Conservation (phyloP, 2,888 invertebrate species). For the Xanthia togata region DNA sequence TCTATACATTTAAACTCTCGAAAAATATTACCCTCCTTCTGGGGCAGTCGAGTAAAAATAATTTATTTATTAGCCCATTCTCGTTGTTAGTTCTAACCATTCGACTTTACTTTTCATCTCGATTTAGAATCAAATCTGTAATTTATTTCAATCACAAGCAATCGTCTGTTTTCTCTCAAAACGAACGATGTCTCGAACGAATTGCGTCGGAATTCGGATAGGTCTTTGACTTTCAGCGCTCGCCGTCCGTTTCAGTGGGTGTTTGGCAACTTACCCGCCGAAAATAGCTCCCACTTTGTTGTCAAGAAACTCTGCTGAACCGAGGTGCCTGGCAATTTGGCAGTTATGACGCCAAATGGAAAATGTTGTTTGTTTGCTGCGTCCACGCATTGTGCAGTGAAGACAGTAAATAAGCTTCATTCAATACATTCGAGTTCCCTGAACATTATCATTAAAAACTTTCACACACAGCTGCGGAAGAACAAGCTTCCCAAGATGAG, state of each 20-base stretch:
- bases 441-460: not conserved
- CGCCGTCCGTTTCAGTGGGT: constrained; percentile 42
- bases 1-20: no score
- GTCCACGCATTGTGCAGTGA: not conserved
- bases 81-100: constrained; percentile 1
- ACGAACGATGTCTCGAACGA: constrained; percentile 21
- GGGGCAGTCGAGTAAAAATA: no score
- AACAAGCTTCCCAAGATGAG: not conserved
- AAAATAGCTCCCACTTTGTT: constrained; percentile 66
- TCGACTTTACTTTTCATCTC: not conserved
- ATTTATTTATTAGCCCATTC: not conserved
- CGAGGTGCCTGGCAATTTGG: constrained; percentile 42
- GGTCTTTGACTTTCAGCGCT: constrained; percentile 67
- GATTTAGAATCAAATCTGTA: constrained; percentile 24
- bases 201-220: constrained; percentile 41
- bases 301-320: constrained; percentile 30
- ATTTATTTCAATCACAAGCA: constrained; percentile 56
- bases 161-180: constrained; percentile 45
- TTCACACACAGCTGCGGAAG: not conserved
- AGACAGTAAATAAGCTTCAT: constrained; percentile 17
- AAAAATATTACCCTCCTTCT: no score
- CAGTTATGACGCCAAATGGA: constrained; percentile 51
- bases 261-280: constrained; percentile 63
- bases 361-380: constrained; percentile 16
- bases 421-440: not conserved